Conservation (phyloP, 2,113 vertebrate species). For the Hydrolagus affinis region DNA sequence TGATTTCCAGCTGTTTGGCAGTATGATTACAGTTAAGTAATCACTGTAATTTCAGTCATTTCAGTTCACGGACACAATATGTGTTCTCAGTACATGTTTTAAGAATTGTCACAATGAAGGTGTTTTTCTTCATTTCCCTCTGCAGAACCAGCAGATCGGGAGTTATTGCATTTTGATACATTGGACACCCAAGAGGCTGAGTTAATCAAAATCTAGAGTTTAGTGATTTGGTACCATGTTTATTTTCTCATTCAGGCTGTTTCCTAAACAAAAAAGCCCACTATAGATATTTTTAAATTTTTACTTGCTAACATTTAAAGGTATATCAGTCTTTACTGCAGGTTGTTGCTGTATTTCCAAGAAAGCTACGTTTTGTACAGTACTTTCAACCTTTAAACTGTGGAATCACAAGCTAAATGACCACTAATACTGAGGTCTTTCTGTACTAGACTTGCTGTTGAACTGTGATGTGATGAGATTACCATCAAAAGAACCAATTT, state of each 20-base stretch:
- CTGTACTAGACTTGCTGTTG: slow-evolving; percentile 7
- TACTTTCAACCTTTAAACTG: neutral
- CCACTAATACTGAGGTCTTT: neutral
- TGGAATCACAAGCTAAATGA: neutral
- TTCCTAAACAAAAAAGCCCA: neutral
- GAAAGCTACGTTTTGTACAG: neutral
- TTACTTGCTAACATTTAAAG: neutral
- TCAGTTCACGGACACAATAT: too few relatives aligned
- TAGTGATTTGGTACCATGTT: too few relatives aligned
- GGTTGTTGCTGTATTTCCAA: neutral
- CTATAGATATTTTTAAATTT: slow-evolving; percentile 4
- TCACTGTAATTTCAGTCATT: too few relatives aligned
- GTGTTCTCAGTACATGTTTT: neutral
- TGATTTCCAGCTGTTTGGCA: too few relatives aligned
- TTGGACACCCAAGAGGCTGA: neutral
- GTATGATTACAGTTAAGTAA: too few relatives aligned
- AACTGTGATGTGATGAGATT: too few relatives aligned
- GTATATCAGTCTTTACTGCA: neutral
- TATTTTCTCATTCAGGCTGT: neutral
- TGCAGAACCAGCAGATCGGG: slow-evolving; percentile 5
- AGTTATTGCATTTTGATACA: neutral
- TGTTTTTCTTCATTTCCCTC: neutral
- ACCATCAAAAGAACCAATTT: neutral
- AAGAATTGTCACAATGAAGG: neutral
- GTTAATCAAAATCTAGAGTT: neutral